Conservation (phyloP, 2,797 vertebrate genomes). For the Toxotes lorentzi region DNA sequence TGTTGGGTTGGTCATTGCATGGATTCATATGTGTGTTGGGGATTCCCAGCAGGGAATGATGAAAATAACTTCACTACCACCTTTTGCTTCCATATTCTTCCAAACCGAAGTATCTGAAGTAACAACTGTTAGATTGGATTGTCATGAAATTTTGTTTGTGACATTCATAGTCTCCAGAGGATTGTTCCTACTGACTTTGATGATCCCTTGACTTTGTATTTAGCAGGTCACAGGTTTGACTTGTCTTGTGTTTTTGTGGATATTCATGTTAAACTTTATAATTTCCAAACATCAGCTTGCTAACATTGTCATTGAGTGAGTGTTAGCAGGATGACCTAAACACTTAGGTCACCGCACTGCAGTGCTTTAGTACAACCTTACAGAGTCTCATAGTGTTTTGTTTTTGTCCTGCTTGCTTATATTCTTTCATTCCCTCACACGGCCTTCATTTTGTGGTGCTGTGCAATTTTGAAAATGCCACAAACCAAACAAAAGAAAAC, state of each 20-base stretch:
- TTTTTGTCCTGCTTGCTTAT: conserved; percentile 7
- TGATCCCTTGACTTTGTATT: neutral
- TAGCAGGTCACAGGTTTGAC: neutral
- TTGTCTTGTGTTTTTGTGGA: neutral
- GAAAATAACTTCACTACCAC: conserved; percentile 8
- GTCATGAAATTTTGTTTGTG: too few species aligned
- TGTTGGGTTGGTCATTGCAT: conserved; percentile 25
- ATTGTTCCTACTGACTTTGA: neutral
- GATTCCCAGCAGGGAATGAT: conserved; percentile 16
- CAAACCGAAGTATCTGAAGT: too few species aligned
- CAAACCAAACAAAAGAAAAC: conserved; percentile 11
- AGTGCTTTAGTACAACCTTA: neutral
- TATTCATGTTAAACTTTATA: neutral
- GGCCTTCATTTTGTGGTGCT: conserved; percentile 11
- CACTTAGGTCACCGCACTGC: neutral
- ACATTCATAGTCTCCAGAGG: neutral
- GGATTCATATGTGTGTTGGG: conserved; percentile 16
- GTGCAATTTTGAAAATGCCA: conserved; percentile 9
- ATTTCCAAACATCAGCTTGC: neutral
- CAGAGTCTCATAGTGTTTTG: neutral
- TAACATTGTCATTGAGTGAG: neutral
- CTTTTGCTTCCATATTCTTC: too few species aligned
- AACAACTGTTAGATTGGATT: neutral
- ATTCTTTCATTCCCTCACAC: conserved; percentile 1
- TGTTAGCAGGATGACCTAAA: neutral